phyloP scores from a whole-genome alignment of 2,888 invertebrate species.

The Thecophora atra region DNA sequence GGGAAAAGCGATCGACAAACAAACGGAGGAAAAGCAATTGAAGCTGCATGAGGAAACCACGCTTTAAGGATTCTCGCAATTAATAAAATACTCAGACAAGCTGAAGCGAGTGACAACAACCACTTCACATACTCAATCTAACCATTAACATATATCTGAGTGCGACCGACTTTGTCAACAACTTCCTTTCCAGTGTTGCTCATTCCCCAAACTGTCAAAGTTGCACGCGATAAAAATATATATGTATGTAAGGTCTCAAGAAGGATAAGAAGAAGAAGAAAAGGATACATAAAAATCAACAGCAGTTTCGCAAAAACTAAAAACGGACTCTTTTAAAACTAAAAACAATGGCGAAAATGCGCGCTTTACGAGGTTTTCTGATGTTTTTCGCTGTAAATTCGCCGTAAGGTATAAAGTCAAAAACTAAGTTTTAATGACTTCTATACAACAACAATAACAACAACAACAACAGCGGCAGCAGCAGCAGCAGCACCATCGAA shows the following conservation, averaged over 20 bases:
- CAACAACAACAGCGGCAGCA: background rate
- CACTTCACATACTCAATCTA: background rate
- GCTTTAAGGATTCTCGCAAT: background rate
- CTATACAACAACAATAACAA: conserved; percentile 40
- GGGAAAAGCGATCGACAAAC: no score
- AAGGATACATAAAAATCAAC: background rate
- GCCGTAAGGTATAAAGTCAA: conserved; percentile 40
- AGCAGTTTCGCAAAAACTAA: background rate
- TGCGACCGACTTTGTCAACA: conserved; percentile 19
- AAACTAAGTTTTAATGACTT: conserved; percentile 45
- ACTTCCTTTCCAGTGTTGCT: conserved; percentile 16
- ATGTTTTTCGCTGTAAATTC: background rate
- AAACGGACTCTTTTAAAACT: background rate
- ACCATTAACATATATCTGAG: background rate
- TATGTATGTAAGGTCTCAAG: no score
- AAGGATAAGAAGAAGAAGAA: background rate
- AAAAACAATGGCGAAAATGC: background rate
- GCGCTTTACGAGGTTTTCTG: background rate
- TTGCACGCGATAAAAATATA: background rate
- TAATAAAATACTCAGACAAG: conserved; percentile 1
- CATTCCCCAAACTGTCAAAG: conserved; percentile 3
- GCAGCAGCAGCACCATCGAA: background rate
- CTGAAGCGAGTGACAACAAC: background rate
- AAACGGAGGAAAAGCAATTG: background rate
- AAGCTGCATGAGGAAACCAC: background rate